These are phyloP conservation scores for Steinernema feltiae DNA, from an alignment of 1,140 invertebrate species.

Conservation along the genomic window DNA sequence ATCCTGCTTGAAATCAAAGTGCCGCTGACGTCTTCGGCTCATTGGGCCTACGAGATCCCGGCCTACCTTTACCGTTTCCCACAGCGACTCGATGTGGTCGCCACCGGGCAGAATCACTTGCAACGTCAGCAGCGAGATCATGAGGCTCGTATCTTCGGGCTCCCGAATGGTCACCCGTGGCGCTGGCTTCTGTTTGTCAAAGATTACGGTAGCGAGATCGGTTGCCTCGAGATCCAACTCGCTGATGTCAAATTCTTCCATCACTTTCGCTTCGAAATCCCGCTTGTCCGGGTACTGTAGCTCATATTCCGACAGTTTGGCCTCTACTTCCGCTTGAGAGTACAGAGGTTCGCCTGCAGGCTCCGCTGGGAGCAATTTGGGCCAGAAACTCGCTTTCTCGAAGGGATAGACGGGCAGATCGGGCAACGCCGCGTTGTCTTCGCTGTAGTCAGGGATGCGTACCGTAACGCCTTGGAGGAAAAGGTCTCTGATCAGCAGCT, in stretches of 20 bases:
- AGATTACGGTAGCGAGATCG: neutral
- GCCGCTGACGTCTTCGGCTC: neutral
- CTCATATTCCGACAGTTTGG: neutral
- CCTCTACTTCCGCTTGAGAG: neutral
- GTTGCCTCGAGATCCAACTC: neutral
- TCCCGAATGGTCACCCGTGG: neutral
- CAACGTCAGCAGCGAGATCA: neutral
- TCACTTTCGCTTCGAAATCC: neutral
- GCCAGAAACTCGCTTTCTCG: slow-evolving; percentile 26
- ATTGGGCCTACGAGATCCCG: neutral
- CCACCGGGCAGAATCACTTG: neutral
- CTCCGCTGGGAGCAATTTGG: neutral
- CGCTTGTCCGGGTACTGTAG: slow-evolving; percentile 3
- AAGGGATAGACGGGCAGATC: slow-evolving; percentile 27
- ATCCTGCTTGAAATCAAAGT: neutral
- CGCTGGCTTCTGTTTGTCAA: neutral
- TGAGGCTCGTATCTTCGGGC: neutral
- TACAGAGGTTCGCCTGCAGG: neutral
- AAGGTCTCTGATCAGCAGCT: neutral
- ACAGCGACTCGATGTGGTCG: neutral
- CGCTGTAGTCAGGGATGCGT: neutral
- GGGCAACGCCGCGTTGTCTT: neutral
- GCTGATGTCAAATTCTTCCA: neutral
- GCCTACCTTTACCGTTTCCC: neutral
- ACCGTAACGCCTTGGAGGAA: neutral